These are phyloP conservation scores for Pomatostomus ruficeps DNA, from an alignment of 2,113 vertebrate species.

Conservation along the genomic window DNA sequence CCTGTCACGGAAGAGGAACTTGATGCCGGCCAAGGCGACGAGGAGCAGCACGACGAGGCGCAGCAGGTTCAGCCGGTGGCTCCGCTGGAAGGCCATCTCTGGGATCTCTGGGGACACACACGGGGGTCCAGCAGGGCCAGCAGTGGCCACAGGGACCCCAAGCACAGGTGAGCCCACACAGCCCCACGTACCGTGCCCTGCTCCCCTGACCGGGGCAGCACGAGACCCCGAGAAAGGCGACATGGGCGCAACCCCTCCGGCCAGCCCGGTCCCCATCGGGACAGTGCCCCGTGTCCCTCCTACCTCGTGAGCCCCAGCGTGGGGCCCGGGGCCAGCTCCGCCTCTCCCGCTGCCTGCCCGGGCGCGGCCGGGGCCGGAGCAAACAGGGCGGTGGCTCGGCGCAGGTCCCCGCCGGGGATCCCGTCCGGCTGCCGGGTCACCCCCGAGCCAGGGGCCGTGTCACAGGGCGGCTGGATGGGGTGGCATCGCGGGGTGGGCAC, in stretches of 20 bases:
- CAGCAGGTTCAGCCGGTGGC: constrained; percentile 58
- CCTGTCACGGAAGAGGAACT: constrained; percentile 63
- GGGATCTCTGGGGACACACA: not conserved
- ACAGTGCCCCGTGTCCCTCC: not conserved
- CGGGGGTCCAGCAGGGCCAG: rapidly evolving
- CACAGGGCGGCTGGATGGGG: not conserved
- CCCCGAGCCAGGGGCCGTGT: not conserved
- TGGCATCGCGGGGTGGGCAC: not conserved
- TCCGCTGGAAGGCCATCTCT: constrained; percentile 55
- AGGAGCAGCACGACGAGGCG: constrained; percentile 53
- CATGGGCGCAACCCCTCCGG: not conserved
- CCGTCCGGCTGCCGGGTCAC: not conserved
- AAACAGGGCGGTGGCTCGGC: not conserved
- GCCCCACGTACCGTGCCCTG: not conserved
- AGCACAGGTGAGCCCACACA: not conserved
- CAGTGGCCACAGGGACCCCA: not conserved
- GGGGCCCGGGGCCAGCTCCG: not conserved
- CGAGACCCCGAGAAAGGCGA: not conserved
- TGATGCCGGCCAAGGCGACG: constrained; percentile 48
- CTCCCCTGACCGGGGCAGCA: not conserved
- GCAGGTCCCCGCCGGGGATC: not conserved
- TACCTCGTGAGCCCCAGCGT: not conserved
- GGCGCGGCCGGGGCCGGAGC: not conserved
- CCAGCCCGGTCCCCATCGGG: not conserved
- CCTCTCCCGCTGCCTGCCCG: not conserved